Percentiles rank a stretch among this genome's conserved stretches.
Evolutionary conservation across 2,888 invertebrate species (phyloP).

Genomic region (Steinernema hermaphroditum): DNA sequence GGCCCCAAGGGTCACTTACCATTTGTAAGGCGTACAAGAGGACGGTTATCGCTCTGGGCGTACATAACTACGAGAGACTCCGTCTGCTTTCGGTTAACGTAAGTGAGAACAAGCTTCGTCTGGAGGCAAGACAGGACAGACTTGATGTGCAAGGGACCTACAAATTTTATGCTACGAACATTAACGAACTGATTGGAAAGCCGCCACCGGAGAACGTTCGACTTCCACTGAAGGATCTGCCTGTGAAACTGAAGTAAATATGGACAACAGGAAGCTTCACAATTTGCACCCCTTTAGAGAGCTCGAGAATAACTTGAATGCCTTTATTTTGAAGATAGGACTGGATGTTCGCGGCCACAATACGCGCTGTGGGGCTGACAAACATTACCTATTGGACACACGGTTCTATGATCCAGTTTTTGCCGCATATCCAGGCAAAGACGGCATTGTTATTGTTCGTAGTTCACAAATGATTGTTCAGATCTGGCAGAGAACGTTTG

Average conservation of each 20-base stretch:
- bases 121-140: not conserved
- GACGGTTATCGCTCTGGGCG: not conserved
- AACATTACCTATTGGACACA: not conserved
- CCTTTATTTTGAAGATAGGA: too few relatives aligned
- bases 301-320: not conserved
- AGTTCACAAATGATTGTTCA: not conserved
- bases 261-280: too few relatives aligned
- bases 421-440: slow-evolving; percentile 13
- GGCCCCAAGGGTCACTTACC: not conserved
- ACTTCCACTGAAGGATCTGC: not conserved
- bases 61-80: not conserved
- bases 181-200: not conserved
- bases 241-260: not conserved
- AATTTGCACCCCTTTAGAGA: not conserved
- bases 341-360: not conserved
- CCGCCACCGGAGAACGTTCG: not conserved
- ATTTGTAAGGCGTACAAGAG: slow-evolving; percentile 1
- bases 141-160: not conserved
- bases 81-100: not conserved
- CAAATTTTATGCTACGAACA: not conserved
- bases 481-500: not conserved
- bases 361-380: not conserved
- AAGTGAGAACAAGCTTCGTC: not conserved
- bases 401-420: slow-evolving; percentile 6
- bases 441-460: not conserved